Base-by-base conservation (phyloP, 2,888 invertebrate genomes). In the Hipparchia sbordonii region DNA sequence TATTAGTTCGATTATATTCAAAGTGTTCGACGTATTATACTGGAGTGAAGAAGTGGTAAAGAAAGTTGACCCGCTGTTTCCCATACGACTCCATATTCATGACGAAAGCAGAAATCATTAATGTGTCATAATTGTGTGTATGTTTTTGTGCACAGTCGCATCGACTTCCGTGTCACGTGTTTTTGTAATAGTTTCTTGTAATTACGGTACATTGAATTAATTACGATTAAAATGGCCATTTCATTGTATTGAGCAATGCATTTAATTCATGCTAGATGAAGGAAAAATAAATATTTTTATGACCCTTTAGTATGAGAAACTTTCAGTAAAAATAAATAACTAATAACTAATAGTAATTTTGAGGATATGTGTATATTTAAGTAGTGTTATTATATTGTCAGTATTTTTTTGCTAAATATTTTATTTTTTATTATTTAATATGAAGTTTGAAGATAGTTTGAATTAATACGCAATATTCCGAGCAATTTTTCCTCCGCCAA, bases 31-130 rank as follows among this genome's bases (percentile, higher is more conserved):
- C 8, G 57, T 57, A 23, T 57, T 48, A 9, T 62, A 46, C 13
- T 46, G 46, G 3, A 62, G 62, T 65, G 71, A 71, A 71, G 70
- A 8, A 74, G 67, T 71, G 69, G 66, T 67, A 82, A 87, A 90
- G 90, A 91, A 90, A 91, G 91, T 87, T 88, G 87, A 88, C 89
- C 88, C 75, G 74, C 78, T 73, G 82, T 86, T 90, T 91, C 90
- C 88, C 91, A 91, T 89, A 87, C 85, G 74, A 81, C 82, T 82
- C 81, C 83, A 82, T 85, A 82, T 82, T 82, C 79, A 82, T 82
- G 81, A 82, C 80, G 81, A 87, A 84, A 88, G 84, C 82, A 82
- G 82, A 79, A 79, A 79, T 83, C 84, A 87, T 88, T 87, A 88
- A 87, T 88, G 85, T 84, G 79, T 86, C 85, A 86, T 91, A 88